These are phyloP conservation scores for Lamproptera curius DNA, from an alignment of 2,888 invertebrate genomes.

Conservation along the genomic window DNA sequence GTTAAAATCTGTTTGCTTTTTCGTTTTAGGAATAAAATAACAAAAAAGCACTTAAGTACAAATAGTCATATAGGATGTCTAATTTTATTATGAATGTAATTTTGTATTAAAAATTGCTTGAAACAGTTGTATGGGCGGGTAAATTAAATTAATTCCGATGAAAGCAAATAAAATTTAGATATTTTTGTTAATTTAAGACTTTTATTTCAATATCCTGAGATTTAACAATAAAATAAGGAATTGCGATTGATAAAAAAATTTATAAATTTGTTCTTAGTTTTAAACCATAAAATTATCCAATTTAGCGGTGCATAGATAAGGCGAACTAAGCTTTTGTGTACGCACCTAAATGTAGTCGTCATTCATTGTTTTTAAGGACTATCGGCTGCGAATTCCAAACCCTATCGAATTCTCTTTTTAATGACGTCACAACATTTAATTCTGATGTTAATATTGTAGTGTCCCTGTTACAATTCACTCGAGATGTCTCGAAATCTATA, in stretches of 20 bases:
- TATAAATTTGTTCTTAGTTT: no score
- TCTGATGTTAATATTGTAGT: slow-evolving; percentile 51
- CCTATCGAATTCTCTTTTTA: slow-evolving; percentile 51
- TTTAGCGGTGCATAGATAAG: no score
- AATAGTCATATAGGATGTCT: slow-evolving; percentile 45
- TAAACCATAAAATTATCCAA: no score
- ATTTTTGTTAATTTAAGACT: slow-evolving; percentile 58
- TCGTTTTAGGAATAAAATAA: slow-evolving; percentile 21
- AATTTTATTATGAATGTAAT: slow-evolving; percentile 31
- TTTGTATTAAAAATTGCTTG: slow-evolving; percentile 36
- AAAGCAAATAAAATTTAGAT: slow-evolving; percentile 62
- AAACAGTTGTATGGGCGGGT: slow-evolving; percentile 44
- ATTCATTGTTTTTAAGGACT: slow-evolving; percentile 7
- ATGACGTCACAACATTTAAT: slow-evolving; percentile 32
- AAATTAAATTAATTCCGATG: slow-evolving; percentile 22
- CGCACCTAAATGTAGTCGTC: no score
- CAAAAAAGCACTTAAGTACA: slow-evolving; percentile 69
- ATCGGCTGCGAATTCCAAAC: slow-evolving; percentile 40
- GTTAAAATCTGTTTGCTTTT: no score
- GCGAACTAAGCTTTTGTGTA: no score
- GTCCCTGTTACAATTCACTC: slow-evolving; percentile 44
- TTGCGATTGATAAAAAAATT: background rate
- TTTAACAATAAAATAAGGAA: slow-evolving; percentile 12
- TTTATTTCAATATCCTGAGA: slow-evolving; percentile 42
- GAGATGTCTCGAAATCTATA: slow-evolving; percentile 41